phyloP scores from a whole-genome alignment of 2,797 vertebrate genomes.

The Octomys mimax region DNA sequence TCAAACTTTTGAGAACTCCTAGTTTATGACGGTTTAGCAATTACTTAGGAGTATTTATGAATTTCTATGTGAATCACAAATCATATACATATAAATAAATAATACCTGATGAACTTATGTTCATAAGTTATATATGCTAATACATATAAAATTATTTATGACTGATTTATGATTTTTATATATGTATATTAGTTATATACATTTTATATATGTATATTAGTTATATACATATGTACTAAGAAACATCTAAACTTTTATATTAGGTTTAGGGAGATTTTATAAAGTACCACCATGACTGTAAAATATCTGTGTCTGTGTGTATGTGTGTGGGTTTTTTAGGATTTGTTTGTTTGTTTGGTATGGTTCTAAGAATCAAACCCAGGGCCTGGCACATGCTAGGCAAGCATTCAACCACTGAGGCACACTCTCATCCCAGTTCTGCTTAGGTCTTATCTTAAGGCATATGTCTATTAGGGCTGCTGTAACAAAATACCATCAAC shows the following conservation, averaged over 20 bases:
- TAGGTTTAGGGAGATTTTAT: slow-evolving; percentile 11
- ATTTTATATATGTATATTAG: too few species aligned
- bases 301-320: neutral
- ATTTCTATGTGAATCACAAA: neutral
- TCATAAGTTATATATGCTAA: neutral
- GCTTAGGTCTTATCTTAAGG: neutral
- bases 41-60: neutral
- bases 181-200: neutral
- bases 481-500: neutral
- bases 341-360: neutral
- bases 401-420: neutral
- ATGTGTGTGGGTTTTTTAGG: neutral
- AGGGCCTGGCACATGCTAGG: neutral
- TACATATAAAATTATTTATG: slow-evolving; percentile 2
- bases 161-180: slow-evolving; percentile 6
- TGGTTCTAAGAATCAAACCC: too few species aligned
- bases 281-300: neutral
- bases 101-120: neutral
- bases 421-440: neutral
- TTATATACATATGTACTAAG: neutral
- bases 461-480: neutral
- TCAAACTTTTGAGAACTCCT: neutral
- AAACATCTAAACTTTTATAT: neutral
- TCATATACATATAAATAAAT: neutral
- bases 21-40: neutral